Evolutionary conservation across 2,888 invertebrate genomes (phyloP), one percentile per base, ranked within the genome.

Genomic region (Osedax frankpressi): DNA sequence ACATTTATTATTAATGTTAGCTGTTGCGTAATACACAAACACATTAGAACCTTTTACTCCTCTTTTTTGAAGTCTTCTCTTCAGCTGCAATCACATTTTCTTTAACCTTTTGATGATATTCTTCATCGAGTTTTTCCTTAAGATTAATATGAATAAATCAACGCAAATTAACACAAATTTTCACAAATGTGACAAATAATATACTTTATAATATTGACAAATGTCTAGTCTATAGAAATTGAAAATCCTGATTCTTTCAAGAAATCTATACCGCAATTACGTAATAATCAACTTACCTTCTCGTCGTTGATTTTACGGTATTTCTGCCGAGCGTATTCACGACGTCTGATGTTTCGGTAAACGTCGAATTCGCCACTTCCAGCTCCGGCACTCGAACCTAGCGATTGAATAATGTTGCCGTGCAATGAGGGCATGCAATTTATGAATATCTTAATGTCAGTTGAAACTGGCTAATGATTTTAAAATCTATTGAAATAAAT

Each of bases 291-390:
- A n/a, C n/a, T n/a, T n/a, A n/a, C n/a, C n/a, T n/a, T n/a, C 85
- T 90, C 89, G 79, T 91, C 91, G 85, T 91, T 91, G 80, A 93
- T 92, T 81, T 92, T 91, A 81, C 95, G 92, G 81, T 89, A 91
- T 83, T 94, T 94, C 83, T 96, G 93, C 74, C 98, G 87, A 0
- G 96, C 93, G 85, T 94, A 94, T 86, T 98, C 97, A 84, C 97
- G 93, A 75, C 97, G 87, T 70, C 97, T 86, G 65, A 97, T 88
- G 85, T 97, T 96, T 76, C 97, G 88, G 81, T 97, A 97, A 0
- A 98, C 96, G 85, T 98, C 97, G 85, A 98, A 98, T 85, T 98
- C 98, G 6, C 98, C 97, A 76, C 95, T 95, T 0, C 98, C 98
- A 30, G 97, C 98, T 25, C 98, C 98, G 29, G 98, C 98, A 86